Evolutionary conservation across 2,888 invertebrate genomes (phyloP).

Genomic region (Pristionchus entomophagus): DNA sequence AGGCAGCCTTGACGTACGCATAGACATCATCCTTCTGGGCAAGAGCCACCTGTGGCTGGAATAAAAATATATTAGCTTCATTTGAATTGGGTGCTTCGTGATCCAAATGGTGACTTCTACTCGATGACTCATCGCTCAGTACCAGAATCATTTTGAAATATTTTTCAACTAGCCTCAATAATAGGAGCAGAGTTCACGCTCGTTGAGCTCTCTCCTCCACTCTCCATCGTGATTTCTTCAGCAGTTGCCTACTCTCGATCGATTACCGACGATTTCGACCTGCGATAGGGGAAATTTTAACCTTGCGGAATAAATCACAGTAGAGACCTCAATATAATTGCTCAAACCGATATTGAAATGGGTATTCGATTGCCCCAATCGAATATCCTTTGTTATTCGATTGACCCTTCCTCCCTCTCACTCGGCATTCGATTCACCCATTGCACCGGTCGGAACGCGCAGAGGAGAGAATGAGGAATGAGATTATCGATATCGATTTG

Average conservation of each 20-base stretch:
- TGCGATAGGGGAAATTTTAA: background rate
- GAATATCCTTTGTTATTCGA: too few relatives aligned
- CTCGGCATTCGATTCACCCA: too few relatives aligned
- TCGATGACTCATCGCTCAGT: background rate
- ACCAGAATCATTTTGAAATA: too few relatives aligned
- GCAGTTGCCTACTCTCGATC: conserved; percentile 3
- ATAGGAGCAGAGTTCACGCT: conserved; percentile 30
- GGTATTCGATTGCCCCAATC: too few relatives aligned
- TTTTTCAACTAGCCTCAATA: conserved; percentile 16
- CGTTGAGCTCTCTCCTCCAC: conserved; percentile 47
- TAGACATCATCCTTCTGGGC: conserved; percentile 45
- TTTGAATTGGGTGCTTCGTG: too few relatives aligned
- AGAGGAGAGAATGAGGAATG: too few relatives aligned
- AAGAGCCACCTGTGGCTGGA: conserved; percentile 40
- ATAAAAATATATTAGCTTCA: background rate
- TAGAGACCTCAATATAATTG: too few relatives aligned
- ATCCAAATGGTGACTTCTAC: background rate
- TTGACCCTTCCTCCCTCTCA: too few relatives aligned
- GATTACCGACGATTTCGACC: conserved; percentile 20
- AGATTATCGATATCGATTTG: too few relatives aligned
- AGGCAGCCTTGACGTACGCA: conserved; percentile 41
- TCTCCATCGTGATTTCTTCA: conserved; percentile 37
- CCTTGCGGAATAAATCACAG: background rate
- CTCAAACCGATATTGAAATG: too few relatives aligned
- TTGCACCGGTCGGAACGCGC: too few relatives aligned